phyloP scores from a whole-genome alignment of 2,797 vertebrate species.

The Rhinatrema bivittatum region DNA sequence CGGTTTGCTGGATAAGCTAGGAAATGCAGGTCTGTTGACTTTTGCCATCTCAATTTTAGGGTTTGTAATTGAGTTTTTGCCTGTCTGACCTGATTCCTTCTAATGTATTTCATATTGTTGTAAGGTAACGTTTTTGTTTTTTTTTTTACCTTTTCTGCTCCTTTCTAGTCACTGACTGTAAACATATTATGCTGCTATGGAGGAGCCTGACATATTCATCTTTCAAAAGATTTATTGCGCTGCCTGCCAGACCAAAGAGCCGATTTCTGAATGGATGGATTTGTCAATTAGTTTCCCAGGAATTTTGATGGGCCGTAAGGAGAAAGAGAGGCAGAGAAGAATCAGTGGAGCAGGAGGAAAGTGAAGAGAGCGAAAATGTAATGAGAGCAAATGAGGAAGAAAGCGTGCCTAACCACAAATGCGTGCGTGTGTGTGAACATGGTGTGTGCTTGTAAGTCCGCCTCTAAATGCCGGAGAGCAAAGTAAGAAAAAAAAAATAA shows the following conservation, averaged over 20 bases:
- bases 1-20: conserved; percentile 18
- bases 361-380: background rate
- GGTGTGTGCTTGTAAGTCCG: too few species aligned
- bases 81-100: conserved; percentile 17
- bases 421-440: too few species aligned
- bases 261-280: conserved; percentile 26
- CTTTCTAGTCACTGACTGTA: conserved; percentile 13
- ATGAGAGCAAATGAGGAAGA: conserved; percentile 2
- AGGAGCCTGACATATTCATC: conserved; percentile 38
- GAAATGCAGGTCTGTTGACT: conserved; percentile 27
- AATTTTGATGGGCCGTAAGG: conserved; percentile 24
- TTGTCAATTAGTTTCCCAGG: too few species aligned
- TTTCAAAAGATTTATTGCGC: conserved; percentile 45
- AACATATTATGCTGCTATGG: conserved; percentile 24
- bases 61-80: conserved; percentile 30
- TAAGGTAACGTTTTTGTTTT: conserved; percentile 25
- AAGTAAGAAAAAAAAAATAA: conserved; percentile 9
- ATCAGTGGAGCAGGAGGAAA: background rate
- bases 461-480: conserved; percentile 11
- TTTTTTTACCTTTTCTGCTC: conserved; percentile 25
- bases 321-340: conserved; percentile 9
- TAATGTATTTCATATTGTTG: conserved; percentile 17
- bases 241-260: conserved; percentile 16
- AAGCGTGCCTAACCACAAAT: background rate
- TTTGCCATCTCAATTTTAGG: conserved; percentile 17